These are phyloP conservation scores for Nephrotoma guestfalica DNA, from an alignment of 2,888 invertebrate genomes.

Conservation along the genomic window DNA sequence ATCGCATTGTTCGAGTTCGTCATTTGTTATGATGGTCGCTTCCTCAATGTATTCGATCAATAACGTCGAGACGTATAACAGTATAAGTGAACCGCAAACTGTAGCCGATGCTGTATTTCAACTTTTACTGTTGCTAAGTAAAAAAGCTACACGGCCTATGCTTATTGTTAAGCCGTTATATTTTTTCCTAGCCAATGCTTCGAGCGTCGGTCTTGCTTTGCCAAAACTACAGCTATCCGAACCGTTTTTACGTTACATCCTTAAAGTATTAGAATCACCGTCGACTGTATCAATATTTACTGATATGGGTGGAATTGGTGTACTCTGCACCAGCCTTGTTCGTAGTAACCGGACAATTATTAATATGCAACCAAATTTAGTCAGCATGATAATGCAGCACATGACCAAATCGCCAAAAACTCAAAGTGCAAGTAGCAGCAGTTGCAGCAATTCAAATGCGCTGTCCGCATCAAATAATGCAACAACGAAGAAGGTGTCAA, in stretches of 20 bases:
- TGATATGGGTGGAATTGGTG: slow-evolving; percentile 57
- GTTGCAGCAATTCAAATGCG: slow-evolving; percentile 23
- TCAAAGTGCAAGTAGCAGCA: slow-evolving; percentile 26
- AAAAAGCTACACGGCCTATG: slow-evolving; percentile 57
- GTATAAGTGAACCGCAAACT: slow-evolving; percentile 49
- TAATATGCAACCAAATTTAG: slow-evolving; percentile 50
- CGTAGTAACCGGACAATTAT: slow-evolving; percentile 56
- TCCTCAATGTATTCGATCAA: slow-evolving; percentile 31
- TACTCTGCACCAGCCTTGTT: slow-evolving; percentile 65
- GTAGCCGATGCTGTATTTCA: slow-evolving; percentile 82
- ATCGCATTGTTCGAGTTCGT: slow-evolving; percentile 57
- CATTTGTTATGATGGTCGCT: slow-evolving; percentile 49
- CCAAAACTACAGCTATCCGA: slow-evolving; percentile 53
- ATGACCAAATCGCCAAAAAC: slow-evolving; percentile 35
- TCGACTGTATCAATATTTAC: slow-evolving; percentile 61
- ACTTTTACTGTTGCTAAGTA: slow-evolving; percentile 60
- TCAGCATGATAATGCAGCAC: slow-evolving; percentile 47
- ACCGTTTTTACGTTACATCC: slow-evolving; percentile 70
- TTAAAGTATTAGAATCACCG: slow-evolving; percentile 63
- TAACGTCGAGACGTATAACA: slow-evolving; percentile 21
- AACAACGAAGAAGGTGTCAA: slow-evolving; percentile 26
- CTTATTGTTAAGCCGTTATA: slow-evolving; percentile 60
- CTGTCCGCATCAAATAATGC: slow-evolving; percentile 22
- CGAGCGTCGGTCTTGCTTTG: slow-evolving; percentile 26
- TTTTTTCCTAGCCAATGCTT: slow-evolving; percentile 17